Evolutionary conservation across 2,113 vertebrate species (phyloP), one percentile per base, ranked within the genome.

Genomic region (Anthoscopus minutus): DNA sequence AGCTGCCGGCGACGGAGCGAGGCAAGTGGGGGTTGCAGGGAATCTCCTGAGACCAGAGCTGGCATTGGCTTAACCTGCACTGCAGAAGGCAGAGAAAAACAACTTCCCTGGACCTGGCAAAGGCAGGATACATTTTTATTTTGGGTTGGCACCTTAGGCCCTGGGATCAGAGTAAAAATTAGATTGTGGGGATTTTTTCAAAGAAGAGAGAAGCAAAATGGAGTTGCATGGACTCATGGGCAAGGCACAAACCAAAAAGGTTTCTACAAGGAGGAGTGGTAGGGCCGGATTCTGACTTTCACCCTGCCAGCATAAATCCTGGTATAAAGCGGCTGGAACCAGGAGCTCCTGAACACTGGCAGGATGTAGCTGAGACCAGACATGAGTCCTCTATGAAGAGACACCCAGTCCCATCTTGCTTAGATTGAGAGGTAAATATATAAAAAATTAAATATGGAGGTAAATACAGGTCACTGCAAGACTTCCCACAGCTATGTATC

Each of bases 1-100:
- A 98, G 98, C 97, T 95, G 97, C 96, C 95, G 58, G 90, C 91
- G 95, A 97, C 96, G 64, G 97, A 97, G 96, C 94, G 80, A 91
- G 94, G 97, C 96, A 97, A 97, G 98, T 96, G 96, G 97, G 96
- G 94, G 93, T 94, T 96, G 95, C 88, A 92, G 85, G 91, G 96
- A 96, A 96, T 97, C 96, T 94, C 92, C 64, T 4, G 90, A 94
- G 96, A 96, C 93, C 91, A 72, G 93, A 95, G 95, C 93, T 96
- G 92, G 96, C 94, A 94, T 85, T 95, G 90, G 72, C 64, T 97
- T 95, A 97, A 97, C 95, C 96, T 97, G 96, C 47, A 3, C 86
- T 89, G 73, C 85, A 89, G 45, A 87, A 96, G 65, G 73, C 84
- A 61, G 51, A 83, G 74, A 64, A 94, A 97, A 96, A 95, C 77